These are phyloP conservation scores for Atrina japonica DNA, from an alignment of 2,888 invertebrate genomes.

Conservation along the genomic window DNA sequence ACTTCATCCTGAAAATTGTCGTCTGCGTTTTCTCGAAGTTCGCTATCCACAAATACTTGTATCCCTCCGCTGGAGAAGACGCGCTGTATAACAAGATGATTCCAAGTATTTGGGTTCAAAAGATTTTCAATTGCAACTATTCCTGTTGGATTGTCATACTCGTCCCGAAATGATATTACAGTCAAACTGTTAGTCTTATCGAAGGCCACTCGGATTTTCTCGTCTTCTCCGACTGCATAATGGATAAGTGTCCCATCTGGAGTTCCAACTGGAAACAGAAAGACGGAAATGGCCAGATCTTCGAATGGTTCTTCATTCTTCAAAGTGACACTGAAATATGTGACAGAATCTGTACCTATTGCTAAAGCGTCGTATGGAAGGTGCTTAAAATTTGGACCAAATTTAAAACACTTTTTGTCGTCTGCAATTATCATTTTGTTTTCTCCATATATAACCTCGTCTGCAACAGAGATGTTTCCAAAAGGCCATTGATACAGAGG, in stretches of 20 bases:
- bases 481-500: conserved; percentile 41
- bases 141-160: conserved; percentile 61
- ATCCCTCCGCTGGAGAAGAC: conserved; percentile 55
- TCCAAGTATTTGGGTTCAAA: conserved; percentile 49
- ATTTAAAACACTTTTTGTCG: conserved; percentile 31
- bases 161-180: conserved; percentile 61
- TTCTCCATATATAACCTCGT: conserved; percentile 22
- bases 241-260: conserved; percentile 36
- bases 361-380: conserved; percentile 30
- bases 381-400: conserved; percentile 1
- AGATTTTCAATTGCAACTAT: conserved; percentile 51
- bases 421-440: conserved; percentile 7
- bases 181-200: conserved; percentile 13
- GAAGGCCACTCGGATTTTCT: conserved; percentile 34
- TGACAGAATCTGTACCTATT: conserved; percentile 6
- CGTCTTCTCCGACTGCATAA: conserved; percentile 29
- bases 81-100: conserved; percentile 55
- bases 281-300: conserved; percentile 34
- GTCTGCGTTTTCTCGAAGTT: conserved; percentile 51
- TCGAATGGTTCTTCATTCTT: conserved; percentile 14
- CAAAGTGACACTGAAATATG: conserved; percentile 25
- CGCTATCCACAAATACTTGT: conserved; percentile 53
- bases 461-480: conserved; percentile 24
- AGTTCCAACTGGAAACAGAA: conserved; percentile 20
- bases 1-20: conserved; percentile 61